phyloP scores from a whole-genome alignment of 2,888 invertebrate genomes.

The Chironomus tentans region DNA sequence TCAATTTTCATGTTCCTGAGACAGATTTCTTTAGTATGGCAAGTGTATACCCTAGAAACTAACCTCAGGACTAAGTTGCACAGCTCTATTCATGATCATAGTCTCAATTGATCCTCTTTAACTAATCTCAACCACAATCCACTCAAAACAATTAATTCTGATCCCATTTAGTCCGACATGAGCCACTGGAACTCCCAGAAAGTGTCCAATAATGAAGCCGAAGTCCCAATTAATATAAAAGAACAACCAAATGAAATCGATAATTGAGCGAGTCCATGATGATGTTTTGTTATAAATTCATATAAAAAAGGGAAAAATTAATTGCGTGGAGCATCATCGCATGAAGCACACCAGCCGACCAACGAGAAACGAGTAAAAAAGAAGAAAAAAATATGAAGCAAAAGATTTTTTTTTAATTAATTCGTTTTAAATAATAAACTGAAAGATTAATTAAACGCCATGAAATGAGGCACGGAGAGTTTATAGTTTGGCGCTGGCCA shows the following conservation, averaged over 20 bases:
- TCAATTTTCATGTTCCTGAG: too few relatives aligned
- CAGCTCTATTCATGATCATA: too few relatives aligned
- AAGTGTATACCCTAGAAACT: too few relatives aligned
- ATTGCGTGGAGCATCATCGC: neutral
- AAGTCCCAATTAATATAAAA: neutral
- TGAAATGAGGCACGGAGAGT: conserved; percentile 21
- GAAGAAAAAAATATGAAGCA: neutral
- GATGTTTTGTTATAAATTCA: neutral
- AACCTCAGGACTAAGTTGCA: too few relatives aligned
- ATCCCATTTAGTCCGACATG: too few relatives aligned
- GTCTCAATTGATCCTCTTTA: too few relatives aligned
- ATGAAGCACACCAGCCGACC: neutral
- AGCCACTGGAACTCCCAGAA: too few relatives aligned
- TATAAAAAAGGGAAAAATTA: neutral
- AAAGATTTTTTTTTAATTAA: conserved; percentile 13
- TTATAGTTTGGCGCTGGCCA: conserved; percentile 21
- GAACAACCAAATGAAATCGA: neutral
- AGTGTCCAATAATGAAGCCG: too few relatives aligned
- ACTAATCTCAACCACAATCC: too few relatives aligned
- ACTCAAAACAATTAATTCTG: too few relatives aligned
- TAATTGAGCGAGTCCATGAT: neutral
- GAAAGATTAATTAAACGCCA: conserved; percentile 26
- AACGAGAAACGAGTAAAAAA: neutral
- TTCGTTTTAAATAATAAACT: conserved; percentile 25
- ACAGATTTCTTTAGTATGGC: too few relatives aligned